These are phyloP conservation scores for Vireo altiloquus DNA, from an alignment of 2,113 vertebrate genomes.

Conservation along the genomic window DNA sequence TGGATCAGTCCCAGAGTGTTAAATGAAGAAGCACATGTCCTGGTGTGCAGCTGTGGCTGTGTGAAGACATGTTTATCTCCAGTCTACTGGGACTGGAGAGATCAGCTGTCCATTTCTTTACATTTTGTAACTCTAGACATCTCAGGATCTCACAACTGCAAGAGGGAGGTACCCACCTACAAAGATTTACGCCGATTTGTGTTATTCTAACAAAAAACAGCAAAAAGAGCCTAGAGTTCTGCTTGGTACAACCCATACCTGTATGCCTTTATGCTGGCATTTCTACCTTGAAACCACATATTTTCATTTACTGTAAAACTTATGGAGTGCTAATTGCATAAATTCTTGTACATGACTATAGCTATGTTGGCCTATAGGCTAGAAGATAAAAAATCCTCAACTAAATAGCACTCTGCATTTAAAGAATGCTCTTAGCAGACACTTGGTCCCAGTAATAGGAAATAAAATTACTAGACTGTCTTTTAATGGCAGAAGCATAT, in stretches of 20 bases:
- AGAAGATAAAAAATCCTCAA: background rate
- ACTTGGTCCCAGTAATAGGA: background rate
- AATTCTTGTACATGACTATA: background rate
- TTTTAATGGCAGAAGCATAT: background rate
- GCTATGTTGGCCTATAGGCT: background rate
- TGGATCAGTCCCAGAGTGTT: background rate
- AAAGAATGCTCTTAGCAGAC: background rate
- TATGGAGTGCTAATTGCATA: background rate
- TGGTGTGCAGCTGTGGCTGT: background rate
- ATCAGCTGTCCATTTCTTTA: background rate
- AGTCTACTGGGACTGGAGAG: background rate
- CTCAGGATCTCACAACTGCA: background rate
- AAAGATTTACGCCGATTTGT: background rate
- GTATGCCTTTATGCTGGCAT: accelerated
- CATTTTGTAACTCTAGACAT: background rate
- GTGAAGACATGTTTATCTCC: background rate
- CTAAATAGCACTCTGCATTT: background rate
- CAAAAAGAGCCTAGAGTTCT: background rate
- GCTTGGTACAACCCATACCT: background rate
- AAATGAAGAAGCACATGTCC: background rate
- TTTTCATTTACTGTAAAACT: background rate
- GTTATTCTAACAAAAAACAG: background rate
- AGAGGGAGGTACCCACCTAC: background rate
- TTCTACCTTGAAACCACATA: background rate
- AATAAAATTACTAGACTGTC: background rate